Percentiles rank a stretch among this genome's conserved stretches.
phyloP scores from a whole-genome alignment of 2,113 vertebrate species.

The Grallaria varia region DNA sequence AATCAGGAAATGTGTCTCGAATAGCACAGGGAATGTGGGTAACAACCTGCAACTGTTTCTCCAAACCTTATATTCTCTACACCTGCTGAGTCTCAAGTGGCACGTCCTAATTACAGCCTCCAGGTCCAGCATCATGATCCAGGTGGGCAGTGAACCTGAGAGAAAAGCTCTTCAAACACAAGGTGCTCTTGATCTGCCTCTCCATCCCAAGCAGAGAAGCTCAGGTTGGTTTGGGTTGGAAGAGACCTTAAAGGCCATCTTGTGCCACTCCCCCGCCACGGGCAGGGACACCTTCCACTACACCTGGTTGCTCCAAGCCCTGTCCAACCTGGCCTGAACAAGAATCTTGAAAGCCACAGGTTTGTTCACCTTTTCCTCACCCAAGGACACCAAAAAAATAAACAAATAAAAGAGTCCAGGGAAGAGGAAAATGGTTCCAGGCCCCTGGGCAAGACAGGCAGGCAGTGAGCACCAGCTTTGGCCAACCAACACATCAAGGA shows the following conservation, averaged over 20 bases:
- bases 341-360: not conserved
- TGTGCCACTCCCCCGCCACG: not conserved
- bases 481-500: not conserved
- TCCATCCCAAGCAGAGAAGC: not conserved
- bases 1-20: not conserved
- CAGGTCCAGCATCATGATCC: not conserved
- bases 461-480: not conserved
- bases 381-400: not conserved
- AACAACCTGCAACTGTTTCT: not conserved
- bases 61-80: not conserved
- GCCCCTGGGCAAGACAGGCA: not conserved
- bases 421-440: not conserved
- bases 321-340: not conserved
- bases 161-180: not conserved
- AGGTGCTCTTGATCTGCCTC: not conserved
- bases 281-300: not conserved
- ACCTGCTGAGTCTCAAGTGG: not conserved
- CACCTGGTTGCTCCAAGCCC: not conserved
- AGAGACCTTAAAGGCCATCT: not conserved
- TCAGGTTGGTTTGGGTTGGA: not conserved
- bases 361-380: not conserved
- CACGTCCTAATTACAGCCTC: not conserved
- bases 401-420: not conserved
- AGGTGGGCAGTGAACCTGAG: not conserved
- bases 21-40: not conserved